Percentiles rank a stretch among this genome's conserved stretches.
These are phyloP conservation scores for Mythimna ferrago DNA, from an alignment of 2,888 invertebrate species.

Conservation along the genomic window DNA sequence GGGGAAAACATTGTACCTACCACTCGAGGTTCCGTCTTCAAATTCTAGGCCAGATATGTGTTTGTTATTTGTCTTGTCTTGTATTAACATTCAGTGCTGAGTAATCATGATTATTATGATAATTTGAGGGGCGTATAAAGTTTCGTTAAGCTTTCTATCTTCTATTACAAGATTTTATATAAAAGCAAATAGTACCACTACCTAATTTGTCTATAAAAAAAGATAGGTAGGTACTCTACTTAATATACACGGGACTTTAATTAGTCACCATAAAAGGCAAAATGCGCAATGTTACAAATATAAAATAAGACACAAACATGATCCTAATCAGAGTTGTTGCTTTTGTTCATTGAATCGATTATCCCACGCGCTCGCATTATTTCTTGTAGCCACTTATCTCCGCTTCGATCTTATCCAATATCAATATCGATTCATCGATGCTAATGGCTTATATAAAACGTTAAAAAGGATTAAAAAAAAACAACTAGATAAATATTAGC, in stretches of 20 bases:
- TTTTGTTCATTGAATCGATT: constrained; percentile 83
- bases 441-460: constrained; percentile 63
- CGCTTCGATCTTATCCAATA: constrained; percentile 75
- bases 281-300: constrained; percentile 66
- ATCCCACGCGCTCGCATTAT: constrained; percentile 80
- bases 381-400: constrained; percentile 77
- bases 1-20: constrained; percentile 50
- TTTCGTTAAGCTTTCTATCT: background rate
- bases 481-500: constrained; percentile 47
- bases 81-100: constrained; percentile 37
- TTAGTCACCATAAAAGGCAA: constrained; percentile 39
- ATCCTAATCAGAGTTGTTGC: constrained; percentile 75
- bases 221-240: background rate
- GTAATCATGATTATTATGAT: constrained; percentile 34
- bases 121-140: background rate
- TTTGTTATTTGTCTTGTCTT: constrained; percentile 56
- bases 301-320: constrained; percentile 75
- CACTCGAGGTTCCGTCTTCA: constrained; percentile 48
- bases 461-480: constrained; percentile 43
- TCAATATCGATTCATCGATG: constrained; percentile 74
- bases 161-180: no score
- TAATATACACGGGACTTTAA: constrained; percentile 18
- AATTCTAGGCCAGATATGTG: constrained; percentile 61
- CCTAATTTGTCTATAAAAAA: background rate
- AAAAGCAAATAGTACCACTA: background rate